Conservation (phyloP, 2,797 vertebrate genomes). For the Thamnophis elegans region DNA sequence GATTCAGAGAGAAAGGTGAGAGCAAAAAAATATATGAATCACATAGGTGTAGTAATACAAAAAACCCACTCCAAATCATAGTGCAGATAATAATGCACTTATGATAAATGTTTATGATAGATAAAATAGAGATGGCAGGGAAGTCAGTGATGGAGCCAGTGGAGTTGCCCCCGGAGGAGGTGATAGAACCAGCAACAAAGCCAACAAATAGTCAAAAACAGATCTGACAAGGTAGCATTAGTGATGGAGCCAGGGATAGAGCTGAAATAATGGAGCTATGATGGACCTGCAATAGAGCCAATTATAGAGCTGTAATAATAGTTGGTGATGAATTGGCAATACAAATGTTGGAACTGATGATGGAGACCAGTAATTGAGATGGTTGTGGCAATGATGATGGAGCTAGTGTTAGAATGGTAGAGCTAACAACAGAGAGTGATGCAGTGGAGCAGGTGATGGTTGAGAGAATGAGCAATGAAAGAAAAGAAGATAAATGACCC, state of each 20-base stretch:
- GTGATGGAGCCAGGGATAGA: background rate
- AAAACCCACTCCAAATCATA: background rate
- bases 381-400: background rate
- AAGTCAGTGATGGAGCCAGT: background rate
- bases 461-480: background rate
- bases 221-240: background rate
- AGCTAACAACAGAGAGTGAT: background rate
- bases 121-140: background rate
- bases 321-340: background rate
- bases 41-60: background rate
- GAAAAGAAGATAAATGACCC: background rate
- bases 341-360: background rate
- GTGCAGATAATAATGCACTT: background rate
- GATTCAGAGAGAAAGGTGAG: background rate
- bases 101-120: background rate
- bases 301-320: background rate
- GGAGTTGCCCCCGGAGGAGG: background rate
- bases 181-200: background rate
- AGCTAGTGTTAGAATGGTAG: background rate
- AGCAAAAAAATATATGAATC: background rate
- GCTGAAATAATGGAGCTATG: background rate
- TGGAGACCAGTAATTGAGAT: background rate
- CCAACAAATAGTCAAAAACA: background rate
- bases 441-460: background rate
- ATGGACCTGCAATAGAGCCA: background rate